Percentiles rank a stretch among this genome's conserved stretches.
Conservation (phyloP, 2,113 vertebrate genomes). For the Dryoscopus gambensis region DNA sequence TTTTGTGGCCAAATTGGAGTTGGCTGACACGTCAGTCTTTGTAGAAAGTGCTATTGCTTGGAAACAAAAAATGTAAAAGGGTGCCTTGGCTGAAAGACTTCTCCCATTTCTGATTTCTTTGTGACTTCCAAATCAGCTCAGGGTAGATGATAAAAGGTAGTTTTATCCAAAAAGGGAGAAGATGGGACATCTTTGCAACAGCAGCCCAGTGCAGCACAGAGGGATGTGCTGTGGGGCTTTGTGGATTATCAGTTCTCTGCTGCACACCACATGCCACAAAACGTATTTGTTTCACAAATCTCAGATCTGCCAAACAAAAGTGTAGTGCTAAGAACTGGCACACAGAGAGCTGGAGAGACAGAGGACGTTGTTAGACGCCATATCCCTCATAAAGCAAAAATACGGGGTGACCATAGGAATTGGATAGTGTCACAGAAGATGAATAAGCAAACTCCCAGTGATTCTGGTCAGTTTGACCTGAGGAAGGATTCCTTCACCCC, state of each 20-base stretch:
- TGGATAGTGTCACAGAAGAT: background rate
- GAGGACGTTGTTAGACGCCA: background rate
- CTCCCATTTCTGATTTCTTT: background rate
- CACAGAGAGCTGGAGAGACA: background rate
- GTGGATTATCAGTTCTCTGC: background rate
- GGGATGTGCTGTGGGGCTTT: background rate
- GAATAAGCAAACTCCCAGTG: background rate
- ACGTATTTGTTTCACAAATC: background rate
- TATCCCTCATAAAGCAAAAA: background rate
- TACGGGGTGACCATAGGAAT: fast-evolving
- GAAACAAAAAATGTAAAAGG: background rate
- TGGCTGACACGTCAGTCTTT: background rate
- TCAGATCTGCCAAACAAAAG: background rate
- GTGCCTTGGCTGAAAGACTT: background rate
- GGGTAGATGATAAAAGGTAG: background rate
- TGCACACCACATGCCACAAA: background rate
- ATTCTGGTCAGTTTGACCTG: background rate
- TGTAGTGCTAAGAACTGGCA: fast-evolving
- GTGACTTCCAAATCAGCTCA: background rate
- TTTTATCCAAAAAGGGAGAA: background rate
- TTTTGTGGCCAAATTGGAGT: background rate
- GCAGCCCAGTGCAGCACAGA: background rate
- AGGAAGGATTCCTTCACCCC: background rate
- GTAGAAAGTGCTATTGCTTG: background rate
- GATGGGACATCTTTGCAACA: background rate